Evolutionary conservation across 2,113 vertebrate genomes (phyloP).

Genomic region (Burhinus bistriatus): DNA sequence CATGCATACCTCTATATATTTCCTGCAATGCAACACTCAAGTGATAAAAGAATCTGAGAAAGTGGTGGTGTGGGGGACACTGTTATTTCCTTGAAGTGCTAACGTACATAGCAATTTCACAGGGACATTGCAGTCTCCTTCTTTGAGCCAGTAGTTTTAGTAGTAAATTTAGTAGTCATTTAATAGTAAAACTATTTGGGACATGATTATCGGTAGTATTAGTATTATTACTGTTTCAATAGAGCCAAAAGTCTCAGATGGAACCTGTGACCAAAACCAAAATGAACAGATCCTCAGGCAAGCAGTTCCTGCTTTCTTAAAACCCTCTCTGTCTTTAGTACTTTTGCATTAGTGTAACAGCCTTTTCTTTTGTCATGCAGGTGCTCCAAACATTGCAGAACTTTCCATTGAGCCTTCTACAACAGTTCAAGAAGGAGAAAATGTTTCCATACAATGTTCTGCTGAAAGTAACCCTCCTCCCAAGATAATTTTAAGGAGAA

Average conservation of each 20-base stretch:
- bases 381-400: not conserved
- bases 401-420: slow-evolving; percentile 37
- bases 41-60: not conserved
- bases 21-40: not conserved
- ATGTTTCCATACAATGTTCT: slow-evolving; percentile 49
- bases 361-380: not conserved
- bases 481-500: slow-evolving; percentile 41
- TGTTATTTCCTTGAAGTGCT: not conserved
- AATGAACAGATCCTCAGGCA: not conserved
- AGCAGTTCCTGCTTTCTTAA: not conserved
- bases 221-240: not conserved
- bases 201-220: too few relatives aligned
- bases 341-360: not conserved
- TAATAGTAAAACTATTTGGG: not conserved
- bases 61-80: too few relatives aligned
- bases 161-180: not conserved
- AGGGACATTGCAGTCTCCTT: not conserved
- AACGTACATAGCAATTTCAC: not conserved
- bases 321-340: not conserved
- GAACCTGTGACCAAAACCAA: not conserved
- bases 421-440: slow-evolving; percentile 52
- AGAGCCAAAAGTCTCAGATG: not conserved
- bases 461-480: slow-evolving; percentile 29
- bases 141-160: not conserved
- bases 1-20: not conserved